Evolutionary conservation across 2,113 vertebrate species (phyloP), one percentile per base, ranked within the genome.

Genomic region (Trematocara unimaculatum): DNA sequence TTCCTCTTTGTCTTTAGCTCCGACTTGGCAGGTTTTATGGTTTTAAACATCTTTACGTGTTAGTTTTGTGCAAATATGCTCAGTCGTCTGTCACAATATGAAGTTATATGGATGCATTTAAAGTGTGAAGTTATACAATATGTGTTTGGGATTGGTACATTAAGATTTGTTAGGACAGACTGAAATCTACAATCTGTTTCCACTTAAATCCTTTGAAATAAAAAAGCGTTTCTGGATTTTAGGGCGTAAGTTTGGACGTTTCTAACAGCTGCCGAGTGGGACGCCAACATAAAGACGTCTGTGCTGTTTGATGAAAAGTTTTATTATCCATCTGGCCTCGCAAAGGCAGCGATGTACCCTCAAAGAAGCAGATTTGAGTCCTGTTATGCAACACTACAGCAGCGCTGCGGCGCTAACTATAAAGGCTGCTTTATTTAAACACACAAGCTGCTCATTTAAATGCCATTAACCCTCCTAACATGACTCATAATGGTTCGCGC

Each of bases 371-470:
- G 26, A 81, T 51, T 18, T 87, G 42, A 79, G 10, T 55, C 40
- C 20, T 78, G 26, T 79, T 60, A 17, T 6, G 49, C 13, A 56
- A 47, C 47, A 23, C 23, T 3, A 45, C 60, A 8, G 72, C 91
- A 56, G 67, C 64, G 38, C 84, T 55, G 90, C 77, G 33, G 83
- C 14, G 31, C 72, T 77, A 33, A 77, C 72, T 77, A 51, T 49
- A 33, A 47, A 31, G 38, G 11, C 6, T 23, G 33, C 38, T 90
- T 83, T 79, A 82, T 86, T 84, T 77, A 67, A 90, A 85, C 17
- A 31, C 86, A 64, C 83, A 53, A 20, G 84, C 86, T 83, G 77
- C 86, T 85, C 72, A 89, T 88, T 86, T 84, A 56, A 84, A 91
- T 62, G 74, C 62, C 79, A 85, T 88, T 87, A 88, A 79, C 87